Evolutionary conservation across 2,888 invertebrate genomes (phyloP).

Genomic region (Pristionchus japonicus): DNA sequence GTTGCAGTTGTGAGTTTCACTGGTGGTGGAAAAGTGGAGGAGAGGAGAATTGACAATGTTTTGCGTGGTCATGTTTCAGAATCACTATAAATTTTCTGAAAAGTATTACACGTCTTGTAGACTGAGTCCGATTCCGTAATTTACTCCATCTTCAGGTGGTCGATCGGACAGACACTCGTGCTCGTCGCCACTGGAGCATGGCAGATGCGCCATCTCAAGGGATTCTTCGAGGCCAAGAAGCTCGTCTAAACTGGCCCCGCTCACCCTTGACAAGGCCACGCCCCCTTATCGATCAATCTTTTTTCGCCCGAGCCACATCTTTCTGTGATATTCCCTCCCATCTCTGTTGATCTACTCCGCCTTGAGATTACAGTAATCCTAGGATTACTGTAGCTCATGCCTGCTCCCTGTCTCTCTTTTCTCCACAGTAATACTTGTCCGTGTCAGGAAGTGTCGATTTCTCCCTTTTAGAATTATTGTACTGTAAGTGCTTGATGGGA

Average conservation of each 20-base stretch:
- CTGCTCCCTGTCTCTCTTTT: not conserved
- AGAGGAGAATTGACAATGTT: no score
- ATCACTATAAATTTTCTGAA: no score
- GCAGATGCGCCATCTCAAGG: constrained; percentile 99
- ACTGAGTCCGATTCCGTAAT: no score
- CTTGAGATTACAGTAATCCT: not conserved
- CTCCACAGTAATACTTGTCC: constrained; percentile 23
- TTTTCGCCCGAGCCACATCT: not conserved
- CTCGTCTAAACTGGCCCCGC: constrained; percentile 84
- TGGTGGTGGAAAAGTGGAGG: no score
- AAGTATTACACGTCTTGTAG: no score
- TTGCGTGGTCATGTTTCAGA: no score
- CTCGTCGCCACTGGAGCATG: constrained; percentile 94
- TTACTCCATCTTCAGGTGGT: constrained; percentile 82
- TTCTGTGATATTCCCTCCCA: not conserved
- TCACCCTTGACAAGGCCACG: no score
- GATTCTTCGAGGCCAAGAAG: constrained; percentile 99
- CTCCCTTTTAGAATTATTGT: not conserved
- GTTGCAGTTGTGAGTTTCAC: no score
- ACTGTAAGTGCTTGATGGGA: not conserved
- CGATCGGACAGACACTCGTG: constrained; percentile 94
- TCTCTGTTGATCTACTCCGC: constrained; percentile 18
- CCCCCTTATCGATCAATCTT: not conserved
- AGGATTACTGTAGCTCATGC: not conserved
- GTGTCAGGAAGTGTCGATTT: constrained; percentile 18